Evolutionary conservation across 2,888 invertebrate species (phyloP), one percentile per base, ranked within the genome.

Genomic region (Ischnus inquisitorius): DNA sequence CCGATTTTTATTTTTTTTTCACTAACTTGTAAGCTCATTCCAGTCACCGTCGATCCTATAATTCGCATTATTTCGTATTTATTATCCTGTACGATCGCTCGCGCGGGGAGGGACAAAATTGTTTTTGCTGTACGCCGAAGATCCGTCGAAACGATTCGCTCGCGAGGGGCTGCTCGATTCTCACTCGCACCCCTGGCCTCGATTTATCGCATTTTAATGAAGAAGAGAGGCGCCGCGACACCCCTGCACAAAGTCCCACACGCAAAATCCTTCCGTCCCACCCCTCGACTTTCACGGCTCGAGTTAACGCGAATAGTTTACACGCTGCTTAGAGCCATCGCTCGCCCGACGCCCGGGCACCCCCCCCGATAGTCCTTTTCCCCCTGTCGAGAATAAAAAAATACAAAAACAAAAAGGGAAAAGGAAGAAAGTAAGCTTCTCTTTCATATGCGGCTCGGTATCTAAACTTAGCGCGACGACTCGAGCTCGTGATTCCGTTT

Each of bases 191-290:
- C 74, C 82, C 77, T 68, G 46, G 46, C 81, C 84, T 83, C 82
- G 86, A 86, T 87, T 86, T 85, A 87, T 87, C 82, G 87, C 77
- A 86, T 86, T 87, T 87, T 87, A 86, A 86, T 86, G 85, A 85
- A 84, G 81, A 79, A 57, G 34, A 34, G 34, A 34, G 25, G 28
- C 60, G 82, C 60, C 84, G 65, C 74, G 84, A 84, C 79, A 82
- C 77, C 79, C 78, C 71, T 81, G 69, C 60, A 65, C 3, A 76
- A 74, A 72, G 43, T 75, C 77, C 77, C 84, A 81, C 79, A 76
- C 84, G 72, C 74, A 41, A 82, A 78, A 85, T 85, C 79, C 48
- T n/a, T 67, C 41, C 43, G 14, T 67, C 41, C 54, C 76, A 76
- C 78, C 72, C 81, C 80, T 65, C 77, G 57, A 80, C 83, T 86